Evolutionary conservation across 2,888 invertebrate genomes (phyloP).

Genomic region (Eupithecia subumbrata): DNA sequence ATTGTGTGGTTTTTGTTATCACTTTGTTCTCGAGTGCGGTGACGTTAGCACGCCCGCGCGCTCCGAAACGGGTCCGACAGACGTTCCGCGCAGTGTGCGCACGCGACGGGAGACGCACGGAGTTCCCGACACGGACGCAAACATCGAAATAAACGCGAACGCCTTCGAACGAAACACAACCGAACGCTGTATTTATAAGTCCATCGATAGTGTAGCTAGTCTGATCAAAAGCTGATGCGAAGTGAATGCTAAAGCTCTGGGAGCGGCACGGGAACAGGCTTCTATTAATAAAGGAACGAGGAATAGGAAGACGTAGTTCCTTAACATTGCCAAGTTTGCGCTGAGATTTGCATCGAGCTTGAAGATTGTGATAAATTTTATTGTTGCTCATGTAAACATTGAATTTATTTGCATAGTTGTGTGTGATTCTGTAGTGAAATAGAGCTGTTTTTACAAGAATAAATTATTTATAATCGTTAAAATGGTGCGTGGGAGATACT

Average conservation of each 20-base stretch:
- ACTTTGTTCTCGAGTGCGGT: conserved; percentile 67
- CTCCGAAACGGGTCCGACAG: conserved; percentile 60
- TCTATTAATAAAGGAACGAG: conserved; percentile 71
- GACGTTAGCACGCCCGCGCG: conserved; percentile 70
- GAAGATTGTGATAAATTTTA: conserved; percentile 69
- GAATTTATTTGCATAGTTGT: conserved; percentile 64
- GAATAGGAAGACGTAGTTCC: conserved; percentile 71
- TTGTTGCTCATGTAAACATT: conserved; percentile 66
- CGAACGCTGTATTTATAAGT: conserved; percentile 55
- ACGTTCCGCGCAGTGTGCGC: conserved; percentile 58
- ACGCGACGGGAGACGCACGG: conserved; percentile 68
- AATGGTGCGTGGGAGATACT: conserved; percentile 81
- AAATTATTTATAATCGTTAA: conserved; percentile 54
- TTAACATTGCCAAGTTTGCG: conserved; percentile 76
- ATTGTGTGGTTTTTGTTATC: conserved; percentile 76
- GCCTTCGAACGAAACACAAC: conserved; percentile 72
- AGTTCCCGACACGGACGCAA: conserved; percentile 64
- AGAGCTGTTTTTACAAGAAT: conserved; percentile 42
- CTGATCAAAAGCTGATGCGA: conserved; percentile 45
- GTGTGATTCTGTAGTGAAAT: conserved; percentile 60
- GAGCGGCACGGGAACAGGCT: conserved; percentile 59
- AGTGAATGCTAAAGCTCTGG: conserved; percentile 52
- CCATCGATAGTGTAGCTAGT: conserved; percentile 50
- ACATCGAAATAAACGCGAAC: conserved; percentile 67
- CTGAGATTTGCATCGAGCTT: conserved; percentile 64